Conservation (phyloP, 1,140 invertebrate species). For the Oryctes rhinoceros region DNA sequence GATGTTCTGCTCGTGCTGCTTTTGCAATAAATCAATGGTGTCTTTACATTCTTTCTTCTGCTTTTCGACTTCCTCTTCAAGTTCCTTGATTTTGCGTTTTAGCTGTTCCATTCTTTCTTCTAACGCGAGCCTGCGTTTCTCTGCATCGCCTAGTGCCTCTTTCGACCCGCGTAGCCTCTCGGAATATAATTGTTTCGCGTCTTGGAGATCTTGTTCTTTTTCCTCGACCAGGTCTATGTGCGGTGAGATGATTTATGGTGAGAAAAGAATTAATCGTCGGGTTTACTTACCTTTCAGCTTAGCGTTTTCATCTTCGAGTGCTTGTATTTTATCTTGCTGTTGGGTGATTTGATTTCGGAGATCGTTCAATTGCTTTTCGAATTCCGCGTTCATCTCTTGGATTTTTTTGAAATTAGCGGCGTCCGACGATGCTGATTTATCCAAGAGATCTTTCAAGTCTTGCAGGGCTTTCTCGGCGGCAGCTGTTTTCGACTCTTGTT, state of each 20-base stretch:
- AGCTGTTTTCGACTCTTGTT: not conserved
- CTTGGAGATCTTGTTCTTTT: not conserved
- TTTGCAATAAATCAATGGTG: conserved; percentile 48
- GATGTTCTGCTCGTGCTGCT: conserved; percentile 50
- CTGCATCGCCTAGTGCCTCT: not conserved
- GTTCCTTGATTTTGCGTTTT: conserved; percentile 41
- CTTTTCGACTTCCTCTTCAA: conserved; percentile 45
- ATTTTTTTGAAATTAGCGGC: conserved; percentile 37
- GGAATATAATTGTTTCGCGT: not conserved
- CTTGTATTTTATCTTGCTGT: conserved; percentile 23
- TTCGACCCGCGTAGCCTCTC: conserved; percentile 13
- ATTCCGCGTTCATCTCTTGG: conserved; percentile 17
- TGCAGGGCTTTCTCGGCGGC: not conserved
- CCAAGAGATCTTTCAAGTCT: conserved; percentile 16
- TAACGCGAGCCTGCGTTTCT: not conserved
- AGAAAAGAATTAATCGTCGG: not conserved
- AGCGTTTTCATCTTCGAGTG: conserved; percentile 27
- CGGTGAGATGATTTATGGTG: not conserved
- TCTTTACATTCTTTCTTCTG: conserved; percentile 51
- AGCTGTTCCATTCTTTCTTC: conserved; percentile 42
- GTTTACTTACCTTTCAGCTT: conserved; percentile 38
- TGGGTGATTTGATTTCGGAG: conserved; percentile 15
- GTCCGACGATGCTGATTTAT: not conserved
- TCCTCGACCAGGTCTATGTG: conserved; percentile 11
- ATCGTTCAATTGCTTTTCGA: conserved; percentile 32